Conservation (phyloP, 2,113 vertebrate species). For the Indicator maculatus region DNA sequence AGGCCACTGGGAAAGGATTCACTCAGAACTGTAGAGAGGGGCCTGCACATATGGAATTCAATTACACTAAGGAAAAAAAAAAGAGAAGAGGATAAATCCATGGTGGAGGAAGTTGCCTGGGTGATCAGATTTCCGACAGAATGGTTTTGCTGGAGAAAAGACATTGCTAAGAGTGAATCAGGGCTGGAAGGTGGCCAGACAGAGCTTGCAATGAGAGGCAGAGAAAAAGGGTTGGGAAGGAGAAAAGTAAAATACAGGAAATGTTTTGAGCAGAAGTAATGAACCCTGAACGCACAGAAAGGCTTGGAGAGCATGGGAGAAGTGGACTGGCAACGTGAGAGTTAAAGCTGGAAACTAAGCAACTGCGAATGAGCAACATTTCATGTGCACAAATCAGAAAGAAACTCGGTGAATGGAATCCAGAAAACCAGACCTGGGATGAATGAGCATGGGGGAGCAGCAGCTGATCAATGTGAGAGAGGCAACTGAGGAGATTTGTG, state of each 20-base stretch:
- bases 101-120: background rate
- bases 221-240: background rate
- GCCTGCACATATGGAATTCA: background rate
- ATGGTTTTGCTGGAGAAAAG: background rate
- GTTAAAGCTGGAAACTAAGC: constrained; percentile 37
- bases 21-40: background rate
- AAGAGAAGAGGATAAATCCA: background rate
- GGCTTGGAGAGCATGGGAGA: background rate
- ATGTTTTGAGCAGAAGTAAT: background rate
- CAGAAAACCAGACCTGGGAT: constrained; percentile 7
- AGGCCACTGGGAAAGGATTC: background rate
- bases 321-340: background rate
- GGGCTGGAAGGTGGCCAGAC: background rate
- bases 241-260: background rate
- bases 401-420: constrained; percentile 4
- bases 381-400: constrained; percentile 10
- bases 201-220: background rate
- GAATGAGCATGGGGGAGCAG: background rate
- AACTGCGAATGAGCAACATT: constrained; percentile 34
- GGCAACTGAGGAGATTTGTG: background rate
- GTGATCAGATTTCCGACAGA: background rate
- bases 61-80: background rate
- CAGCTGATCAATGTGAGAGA: background rate
- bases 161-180: background rate
- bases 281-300: background rate